These are phyloP conservation scores for Xenops minutus DNA, from an alignment of 2,797 vertebrate species.

Conservation along the genomic window DNA sequence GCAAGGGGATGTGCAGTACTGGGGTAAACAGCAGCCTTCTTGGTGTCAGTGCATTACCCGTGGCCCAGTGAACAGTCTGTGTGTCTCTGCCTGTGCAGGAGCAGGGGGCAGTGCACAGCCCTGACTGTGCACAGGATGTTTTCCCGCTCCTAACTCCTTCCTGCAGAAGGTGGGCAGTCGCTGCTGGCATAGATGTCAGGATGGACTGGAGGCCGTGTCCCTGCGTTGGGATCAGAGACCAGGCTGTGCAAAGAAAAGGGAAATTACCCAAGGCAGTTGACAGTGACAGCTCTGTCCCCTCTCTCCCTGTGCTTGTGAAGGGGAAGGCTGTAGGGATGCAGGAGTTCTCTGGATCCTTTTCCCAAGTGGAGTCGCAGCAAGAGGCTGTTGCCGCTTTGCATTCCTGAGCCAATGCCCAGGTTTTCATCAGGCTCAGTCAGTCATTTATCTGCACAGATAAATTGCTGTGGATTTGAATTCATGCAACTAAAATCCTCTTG, in stretches of 20 bases:
- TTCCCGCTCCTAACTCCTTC: neutral
- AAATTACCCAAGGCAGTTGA: neutral
- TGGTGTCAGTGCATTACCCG: rapidly evolving
- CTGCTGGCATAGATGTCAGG: neutral
- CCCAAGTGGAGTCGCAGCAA: neutral
- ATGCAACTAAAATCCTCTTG: neutral
- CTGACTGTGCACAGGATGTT: neutral
- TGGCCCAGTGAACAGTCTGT: neutral
- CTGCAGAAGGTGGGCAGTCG: rapidly evolving
- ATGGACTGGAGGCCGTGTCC: neutral
- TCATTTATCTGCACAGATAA: neutral
- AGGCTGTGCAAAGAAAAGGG: neutral
- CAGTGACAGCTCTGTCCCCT: neutral
- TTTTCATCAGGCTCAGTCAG: neutral
- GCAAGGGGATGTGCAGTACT: rapidly evolving
- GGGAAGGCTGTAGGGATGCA: neutral
- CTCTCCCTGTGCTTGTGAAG: neutral
- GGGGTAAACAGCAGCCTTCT: neutral
- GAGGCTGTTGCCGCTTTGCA: neutral
- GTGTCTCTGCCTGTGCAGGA: neutral
- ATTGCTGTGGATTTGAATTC: neutral
- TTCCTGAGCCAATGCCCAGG: neutral
- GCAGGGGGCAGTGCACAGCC: neutral
- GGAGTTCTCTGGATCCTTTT: neutral
- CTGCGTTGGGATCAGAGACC: rapidly evolving